phyloP scores from a whole-genome alignment of 2,888 invertebrate genomes.

The Drosophila mercatorum region DNA sequence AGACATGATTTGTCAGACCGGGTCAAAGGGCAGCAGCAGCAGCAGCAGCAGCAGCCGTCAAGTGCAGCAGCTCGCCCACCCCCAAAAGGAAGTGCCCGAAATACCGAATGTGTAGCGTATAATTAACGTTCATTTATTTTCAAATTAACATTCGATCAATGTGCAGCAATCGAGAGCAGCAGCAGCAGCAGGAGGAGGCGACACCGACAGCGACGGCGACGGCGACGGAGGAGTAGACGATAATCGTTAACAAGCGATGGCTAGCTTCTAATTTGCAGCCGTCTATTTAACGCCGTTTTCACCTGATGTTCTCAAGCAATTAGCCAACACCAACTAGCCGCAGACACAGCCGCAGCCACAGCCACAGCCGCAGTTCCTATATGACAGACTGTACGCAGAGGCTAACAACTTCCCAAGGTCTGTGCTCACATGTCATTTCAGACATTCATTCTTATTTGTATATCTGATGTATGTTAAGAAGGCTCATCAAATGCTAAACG shows the following conservation, averaged over 20 bases:
- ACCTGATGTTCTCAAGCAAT: constrained; percentile 10
- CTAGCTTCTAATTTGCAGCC: constrained; percentile 41
- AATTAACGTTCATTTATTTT: constrained; percentile 82
- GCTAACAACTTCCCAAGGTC: neutral
- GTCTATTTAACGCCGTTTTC: constrained; percentile 51
- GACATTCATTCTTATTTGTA: neutral
- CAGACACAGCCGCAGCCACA: neutral
- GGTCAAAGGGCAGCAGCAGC: constrained; percentile 42
- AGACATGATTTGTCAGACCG: constrained; percentile 76
- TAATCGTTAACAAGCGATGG: constrained; percentile 50
- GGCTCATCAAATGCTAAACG: neutral
- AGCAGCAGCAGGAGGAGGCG: neutral
- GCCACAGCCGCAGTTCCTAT: too few species aligned
- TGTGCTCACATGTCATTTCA: neutral
- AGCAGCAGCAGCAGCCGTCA: constrained; percentile 23
- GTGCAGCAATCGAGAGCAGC: constrained; percentile 22
- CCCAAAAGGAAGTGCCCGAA: constrained; percentile 38
- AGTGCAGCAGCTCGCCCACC: constrained; percentile 67
- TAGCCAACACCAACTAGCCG: constrained; percentile 2
- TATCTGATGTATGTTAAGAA: neutral
- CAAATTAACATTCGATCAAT: constrained; percentile 77
- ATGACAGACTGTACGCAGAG: neutral
- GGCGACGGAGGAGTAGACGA: constrained; percentile 14
- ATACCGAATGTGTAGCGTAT: constrained; percentile 59
- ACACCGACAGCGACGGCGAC: too few species aligned